Evolutionary conservation across 35 echinoderm and acorn worm species (phyloP).

Genomic region (Ophioderma brevispina): DNA sequence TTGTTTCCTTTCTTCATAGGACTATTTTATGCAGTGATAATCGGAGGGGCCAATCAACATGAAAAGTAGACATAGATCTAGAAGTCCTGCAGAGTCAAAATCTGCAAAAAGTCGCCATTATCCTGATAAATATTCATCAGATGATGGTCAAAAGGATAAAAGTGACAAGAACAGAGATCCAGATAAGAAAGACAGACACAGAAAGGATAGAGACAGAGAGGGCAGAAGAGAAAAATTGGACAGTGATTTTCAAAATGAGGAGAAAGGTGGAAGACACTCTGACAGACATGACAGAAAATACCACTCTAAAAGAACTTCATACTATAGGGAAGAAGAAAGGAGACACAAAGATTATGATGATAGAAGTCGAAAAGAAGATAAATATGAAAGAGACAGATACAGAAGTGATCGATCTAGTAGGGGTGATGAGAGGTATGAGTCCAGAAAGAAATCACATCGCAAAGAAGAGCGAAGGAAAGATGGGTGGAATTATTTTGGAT

Average conservation of each 20-base stretch:
- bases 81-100: neutral
- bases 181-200: neutral
- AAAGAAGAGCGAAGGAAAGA: conserved; percentile 14
- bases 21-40: too few species aligned
- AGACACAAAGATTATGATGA: neutral
- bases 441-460: neutral
- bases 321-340: neutral
- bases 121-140: neutral
- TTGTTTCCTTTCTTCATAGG: too few species aligned
- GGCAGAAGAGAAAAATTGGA: neutral
- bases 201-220: neutral
- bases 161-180: neutral
- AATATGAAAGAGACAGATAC: neutral
- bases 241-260: neutral
- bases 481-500: conserved; percentile 53
- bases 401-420: neutral
- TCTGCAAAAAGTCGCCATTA: neutral
- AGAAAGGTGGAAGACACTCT: neutral
- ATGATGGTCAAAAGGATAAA: neutral
- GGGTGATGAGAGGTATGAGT: neutral
- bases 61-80: neutral
- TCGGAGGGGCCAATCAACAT: too few species aligned
- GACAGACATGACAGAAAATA: neutral
- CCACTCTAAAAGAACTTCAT: neutral
- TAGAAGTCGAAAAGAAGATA: neutral